A percentile compares a stretch with the other conserved stretches of the same genome.
phyloP scores from a whole-genome alignment of 2,888 invertebrate genomes.

The Plemyria rubiginata region DNA sequence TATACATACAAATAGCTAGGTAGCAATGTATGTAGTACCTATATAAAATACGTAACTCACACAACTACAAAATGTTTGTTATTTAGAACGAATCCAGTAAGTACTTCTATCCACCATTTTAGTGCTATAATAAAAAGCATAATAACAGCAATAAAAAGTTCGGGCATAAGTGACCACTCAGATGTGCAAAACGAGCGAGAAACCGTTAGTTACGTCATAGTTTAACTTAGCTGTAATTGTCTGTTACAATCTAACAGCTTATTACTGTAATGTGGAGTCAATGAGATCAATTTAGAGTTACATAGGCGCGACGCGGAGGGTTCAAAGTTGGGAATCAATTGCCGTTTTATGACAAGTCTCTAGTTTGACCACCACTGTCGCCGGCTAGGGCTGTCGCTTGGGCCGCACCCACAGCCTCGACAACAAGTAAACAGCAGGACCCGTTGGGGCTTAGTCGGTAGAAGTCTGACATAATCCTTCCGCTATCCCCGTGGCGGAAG shows the following conservation, averaged over 20 bases:
- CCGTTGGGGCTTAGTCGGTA: no score
- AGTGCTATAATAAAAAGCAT: no score
- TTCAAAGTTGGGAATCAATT: conserved; percentile 53
- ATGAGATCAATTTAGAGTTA: conserved; percentile 51
- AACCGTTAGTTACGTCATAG: conserved; percentile 20
- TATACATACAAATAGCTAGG: no score
- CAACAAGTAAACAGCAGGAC: no score
- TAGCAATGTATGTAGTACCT: no score
- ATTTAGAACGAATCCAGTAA: no score
- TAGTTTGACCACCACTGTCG: conserved; percentile 35
- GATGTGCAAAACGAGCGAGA: background rate
- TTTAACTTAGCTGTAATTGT: conserved; percentile 20
- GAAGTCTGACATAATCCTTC: no score
- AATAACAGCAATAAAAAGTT: background rate
- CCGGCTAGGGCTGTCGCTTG: conserved; percentile 16
- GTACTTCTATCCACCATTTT: no score
- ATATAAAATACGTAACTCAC: no score
- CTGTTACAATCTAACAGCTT: conserved; percentile 22
- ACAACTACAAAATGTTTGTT: no score
- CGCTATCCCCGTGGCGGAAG: no score
- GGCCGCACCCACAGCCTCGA: background rate
- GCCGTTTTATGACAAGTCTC: conserved; percentile 40
- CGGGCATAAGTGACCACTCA: conserved; percentile 4
- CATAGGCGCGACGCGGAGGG: conserved; percentile 43
- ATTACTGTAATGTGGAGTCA: conserved; percentile 39